These are phyloP conservation scores for Saturnia japonica DNA, from an alignment of 2,888 invertebrate genomes.

Conservation along the genomic window DNA sequence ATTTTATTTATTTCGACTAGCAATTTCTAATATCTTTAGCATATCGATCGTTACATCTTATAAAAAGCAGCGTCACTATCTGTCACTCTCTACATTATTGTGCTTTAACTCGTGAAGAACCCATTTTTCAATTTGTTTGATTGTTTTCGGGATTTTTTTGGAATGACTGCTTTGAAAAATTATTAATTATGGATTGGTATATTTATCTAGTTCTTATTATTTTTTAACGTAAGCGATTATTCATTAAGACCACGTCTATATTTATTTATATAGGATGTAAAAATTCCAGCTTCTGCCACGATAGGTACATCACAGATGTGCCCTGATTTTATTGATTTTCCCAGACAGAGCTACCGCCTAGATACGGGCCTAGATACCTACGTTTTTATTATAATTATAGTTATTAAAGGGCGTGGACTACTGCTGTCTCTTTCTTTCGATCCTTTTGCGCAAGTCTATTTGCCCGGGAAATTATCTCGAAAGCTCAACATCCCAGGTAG, in stretches of 20 bases:
- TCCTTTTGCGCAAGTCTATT: constrained; percentile 15
- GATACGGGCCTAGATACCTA: constrained; percentile 10
- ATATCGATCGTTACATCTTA: no score
- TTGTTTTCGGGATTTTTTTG: no score
- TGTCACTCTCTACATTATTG: no score
- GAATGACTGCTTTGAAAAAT: no score
- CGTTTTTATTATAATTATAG: background rate
- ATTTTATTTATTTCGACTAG: no score
- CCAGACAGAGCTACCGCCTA: constrained; percentile 7
- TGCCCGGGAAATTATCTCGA: background rate
- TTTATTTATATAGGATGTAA: background rate
- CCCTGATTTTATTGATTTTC: constrained; percentile 21
- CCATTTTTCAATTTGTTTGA: no score
- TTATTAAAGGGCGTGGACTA: background rate
- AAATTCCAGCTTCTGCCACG: background rate
- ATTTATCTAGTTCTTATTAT: background rate
- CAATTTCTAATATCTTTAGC: no score
- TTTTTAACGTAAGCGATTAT: background rate
- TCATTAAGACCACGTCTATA: background rate
- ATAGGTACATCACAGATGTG: background rate
- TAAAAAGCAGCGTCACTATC: no score
- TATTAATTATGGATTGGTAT: no score
- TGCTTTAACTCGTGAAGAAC: no score
- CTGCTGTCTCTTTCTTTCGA: constrained; percentile 17
- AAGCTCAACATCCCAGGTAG: constrained; percentile 12